Percentiles rank a stretch among this genome's conserved stretches.
These are phyloP conservation scores for Gambelia wislizenii DNA, from an alignment of 2,797 vertebrate species.

Conservation along the genomic window DNA sequence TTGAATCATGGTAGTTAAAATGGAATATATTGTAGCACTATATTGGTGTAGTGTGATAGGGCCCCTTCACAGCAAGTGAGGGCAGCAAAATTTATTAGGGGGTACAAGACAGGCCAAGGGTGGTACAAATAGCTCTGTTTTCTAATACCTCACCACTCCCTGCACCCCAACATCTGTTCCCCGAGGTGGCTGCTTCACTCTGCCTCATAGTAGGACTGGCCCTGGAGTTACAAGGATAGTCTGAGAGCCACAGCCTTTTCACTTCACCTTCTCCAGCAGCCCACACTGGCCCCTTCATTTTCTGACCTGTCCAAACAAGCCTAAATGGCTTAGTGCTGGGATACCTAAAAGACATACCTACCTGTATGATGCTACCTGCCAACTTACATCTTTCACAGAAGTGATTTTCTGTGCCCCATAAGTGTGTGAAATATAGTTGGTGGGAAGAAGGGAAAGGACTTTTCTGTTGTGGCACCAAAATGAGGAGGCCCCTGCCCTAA, in stretches of 20 bases:
- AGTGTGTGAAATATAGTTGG: neutral
- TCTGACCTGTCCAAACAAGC: neutral
- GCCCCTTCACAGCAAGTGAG: neutral
- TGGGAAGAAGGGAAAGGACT: neutral
- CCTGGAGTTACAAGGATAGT: neutral
- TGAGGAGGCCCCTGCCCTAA: neutral
- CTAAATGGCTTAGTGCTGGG: neutral
- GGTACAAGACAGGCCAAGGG: neutral
- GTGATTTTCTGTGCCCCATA: neutral
- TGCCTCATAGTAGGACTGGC: neutral
- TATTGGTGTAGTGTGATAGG: no score
- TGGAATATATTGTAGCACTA: no score
- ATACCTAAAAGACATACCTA: neutral
- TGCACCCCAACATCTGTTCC: neutral
- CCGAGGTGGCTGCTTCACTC: neutral
- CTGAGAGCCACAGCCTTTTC: neutral
- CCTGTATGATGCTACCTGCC: neutral
- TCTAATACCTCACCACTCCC: neutral
- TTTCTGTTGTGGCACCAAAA: neutral
- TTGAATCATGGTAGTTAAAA: no score
- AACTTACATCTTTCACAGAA: neutral
- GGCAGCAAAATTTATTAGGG: neutral
- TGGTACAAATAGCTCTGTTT: neutral
- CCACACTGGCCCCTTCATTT: neutral
- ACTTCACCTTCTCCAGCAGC: neutral